phyloP scores from a whole-genome alignment of 2,113 vertebrate species.

The Crotalus tigris region DNA sequence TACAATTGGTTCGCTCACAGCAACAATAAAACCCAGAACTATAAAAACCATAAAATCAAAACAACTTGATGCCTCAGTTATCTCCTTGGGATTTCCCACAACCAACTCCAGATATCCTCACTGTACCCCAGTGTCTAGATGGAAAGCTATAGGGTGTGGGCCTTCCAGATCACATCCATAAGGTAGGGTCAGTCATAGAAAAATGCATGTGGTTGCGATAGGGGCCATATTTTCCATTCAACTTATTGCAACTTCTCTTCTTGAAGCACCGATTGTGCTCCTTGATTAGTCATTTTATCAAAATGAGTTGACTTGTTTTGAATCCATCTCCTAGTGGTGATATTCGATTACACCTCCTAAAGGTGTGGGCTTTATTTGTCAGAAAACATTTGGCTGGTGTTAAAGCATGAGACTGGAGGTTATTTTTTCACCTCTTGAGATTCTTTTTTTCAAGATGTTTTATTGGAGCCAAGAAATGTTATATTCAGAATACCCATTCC shows the following conservation, averaged over 20 bases:
- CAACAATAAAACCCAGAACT: not conserved
- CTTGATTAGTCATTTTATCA: not conserved
- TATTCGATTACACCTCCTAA: not conserved
- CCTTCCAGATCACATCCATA: not conserved
- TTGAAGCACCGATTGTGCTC: not conserved
- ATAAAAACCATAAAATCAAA: not conserved
- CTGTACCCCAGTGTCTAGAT: not conserved
- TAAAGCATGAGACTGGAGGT: not conserved
- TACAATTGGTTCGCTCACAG: not conserved
- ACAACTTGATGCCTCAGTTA: not conserved
- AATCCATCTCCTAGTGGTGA: not conserved
- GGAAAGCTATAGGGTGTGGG: not conserved
- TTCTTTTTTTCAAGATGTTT: not conserved
- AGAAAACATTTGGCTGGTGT: not conserved
- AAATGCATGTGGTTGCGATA: not conserved
- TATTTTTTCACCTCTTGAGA: not conserved
- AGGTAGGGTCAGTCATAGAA: not conserved
- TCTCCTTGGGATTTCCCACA: not conserved
- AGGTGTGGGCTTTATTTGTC: not conserved
- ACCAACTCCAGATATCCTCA: not conserved
- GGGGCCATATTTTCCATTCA: not conserved
- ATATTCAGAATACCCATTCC: not conserved
- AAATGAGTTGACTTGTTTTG: not conserved
- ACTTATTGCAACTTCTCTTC: not conserved
- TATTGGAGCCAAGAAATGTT: not conserved